Conservation (phyloP, 2,888 invertebrate species). For the Ochlodes sylvanus region DNA sequence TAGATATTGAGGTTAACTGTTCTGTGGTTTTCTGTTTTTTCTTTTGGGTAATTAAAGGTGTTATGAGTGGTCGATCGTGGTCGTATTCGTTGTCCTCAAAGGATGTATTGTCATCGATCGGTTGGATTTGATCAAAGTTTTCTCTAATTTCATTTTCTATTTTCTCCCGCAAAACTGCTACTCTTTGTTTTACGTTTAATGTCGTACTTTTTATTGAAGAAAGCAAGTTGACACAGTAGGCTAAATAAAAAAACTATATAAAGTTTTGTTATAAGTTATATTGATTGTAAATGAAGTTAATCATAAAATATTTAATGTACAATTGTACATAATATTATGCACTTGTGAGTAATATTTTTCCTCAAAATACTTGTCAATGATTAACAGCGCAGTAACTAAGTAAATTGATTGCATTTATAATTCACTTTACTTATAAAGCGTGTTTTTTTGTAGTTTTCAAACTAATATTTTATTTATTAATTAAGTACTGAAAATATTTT, state of each 20-base stretch:
- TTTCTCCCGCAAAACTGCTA: background rate
- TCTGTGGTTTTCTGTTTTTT: slow-evolving; percentile 14
- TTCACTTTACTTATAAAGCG: too few relatives aligned
- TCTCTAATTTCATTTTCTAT: slow-evolving; percentile 17
- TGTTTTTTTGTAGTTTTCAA: too few relatives aligned
- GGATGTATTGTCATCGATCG: slow-evolving; percentile 18
- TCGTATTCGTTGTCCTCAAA: slow-evolving; percentile 34
- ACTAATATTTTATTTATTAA: too few relatives aligned
- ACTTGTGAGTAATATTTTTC: too few relatives aligned
- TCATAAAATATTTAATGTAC: too few relatives aligned
- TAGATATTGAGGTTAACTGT: background rate
- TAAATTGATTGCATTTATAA: too few relatives aligned
- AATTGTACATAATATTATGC: too few relatives aligned
- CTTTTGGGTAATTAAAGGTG: slow-evolving; percentile 30
- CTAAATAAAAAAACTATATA: slow-evolving; percentile 7
- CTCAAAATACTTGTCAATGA: too few relatives aligned
- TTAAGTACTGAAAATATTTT: too few relatives aligned
- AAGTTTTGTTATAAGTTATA: too few relatives aligned
- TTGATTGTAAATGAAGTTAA: too few relatives aligned
- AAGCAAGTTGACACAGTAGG: background rate
- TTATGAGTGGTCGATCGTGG: slow-evolving; percentile 37
- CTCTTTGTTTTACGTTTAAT: slow-evolving; percentile 10
- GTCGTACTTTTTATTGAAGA: background rate
- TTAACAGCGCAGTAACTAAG: too few relatives aligned
- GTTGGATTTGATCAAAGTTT: background rate